Conservation (phyloP, 2,797 vertebrate genomes). For the Thamnophis elegans region DNA sequence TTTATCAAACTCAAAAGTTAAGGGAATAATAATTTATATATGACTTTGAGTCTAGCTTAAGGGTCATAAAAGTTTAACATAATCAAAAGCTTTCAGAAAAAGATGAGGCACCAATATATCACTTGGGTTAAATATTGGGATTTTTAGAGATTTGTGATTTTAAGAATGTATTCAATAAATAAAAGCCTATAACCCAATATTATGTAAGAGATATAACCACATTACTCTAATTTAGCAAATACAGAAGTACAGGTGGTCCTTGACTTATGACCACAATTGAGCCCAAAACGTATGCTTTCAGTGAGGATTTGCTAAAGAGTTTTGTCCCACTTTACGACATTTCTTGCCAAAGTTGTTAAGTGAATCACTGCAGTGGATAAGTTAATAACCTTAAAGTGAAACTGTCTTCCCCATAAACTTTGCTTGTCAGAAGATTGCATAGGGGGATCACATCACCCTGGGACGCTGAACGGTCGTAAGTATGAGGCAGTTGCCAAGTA, state of each 20-base stretch:
- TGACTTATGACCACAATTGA: neutral
- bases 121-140: neutral
- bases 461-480: too few species aligned
- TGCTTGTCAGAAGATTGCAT: too few species aligned
- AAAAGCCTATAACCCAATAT: neutral
- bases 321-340: too few species aligned
- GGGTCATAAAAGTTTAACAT: slow-evolving; percentile 7
- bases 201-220: neutral
- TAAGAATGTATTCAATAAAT: neutral
- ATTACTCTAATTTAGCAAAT: neutral
- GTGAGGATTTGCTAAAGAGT: too few species aligned
- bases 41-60: neutral
- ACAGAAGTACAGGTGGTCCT: neutral
- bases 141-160: neutral
- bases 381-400: too few species aligned
- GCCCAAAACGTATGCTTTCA: too few species aligned
- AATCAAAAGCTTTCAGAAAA: neutral
- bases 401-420: too few species aligned
- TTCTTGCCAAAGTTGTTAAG: too few species aligned
- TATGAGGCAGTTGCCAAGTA: too few species aligned
- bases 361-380: too few species aligned
- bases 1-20: neutral
- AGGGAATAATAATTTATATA: neutral
- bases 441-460: too few species aligned
- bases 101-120: neutral